These are phyloP conservation scores for Laothoe populi DNA, from an alignment of 2,888 invertebrate species.

Conservation along the genomic window DNA sequence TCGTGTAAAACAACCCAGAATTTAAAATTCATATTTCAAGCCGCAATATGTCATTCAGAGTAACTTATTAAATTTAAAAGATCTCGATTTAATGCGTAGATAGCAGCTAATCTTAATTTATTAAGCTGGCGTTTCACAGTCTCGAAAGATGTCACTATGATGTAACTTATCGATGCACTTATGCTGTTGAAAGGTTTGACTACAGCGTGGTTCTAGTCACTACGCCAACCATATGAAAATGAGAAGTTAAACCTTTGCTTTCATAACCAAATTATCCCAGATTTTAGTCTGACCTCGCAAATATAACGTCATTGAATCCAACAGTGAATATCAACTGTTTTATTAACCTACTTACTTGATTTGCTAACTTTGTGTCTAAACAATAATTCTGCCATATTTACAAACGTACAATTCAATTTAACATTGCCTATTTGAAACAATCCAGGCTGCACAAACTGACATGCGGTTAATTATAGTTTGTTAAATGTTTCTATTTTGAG, in stretches of 20 bases:
- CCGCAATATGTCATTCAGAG: no score
- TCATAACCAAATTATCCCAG: neutral
- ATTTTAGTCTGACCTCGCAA: neutral
- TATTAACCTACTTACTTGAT: conserved; percentile 4
- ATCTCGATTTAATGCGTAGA: no score
- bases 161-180: no score
- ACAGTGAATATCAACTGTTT: neutral
- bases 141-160: no score
- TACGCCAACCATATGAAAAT: no score
- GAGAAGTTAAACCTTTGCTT: neutral
- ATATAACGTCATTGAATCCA: neutral
- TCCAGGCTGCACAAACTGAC: conserved; percentile 35
- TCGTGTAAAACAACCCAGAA: no score
- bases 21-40: no score
- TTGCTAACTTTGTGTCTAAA: neutral
- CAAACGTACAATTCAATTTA: conserved; percentile 24
- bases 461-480: conserved; percentile 41
- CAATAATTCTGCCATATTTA: conserved; percentile 25
- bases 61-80: no score
- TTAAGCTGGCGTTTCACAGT: no score
- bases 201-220: no score
- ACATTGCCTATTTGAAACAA: conserved; percentile 33
- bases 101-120: no score
- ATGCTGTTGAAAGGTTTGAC: no score
- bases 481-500: conserved; percentile 43